Conservation (phyloP, 2,888 invertebrate genomes). For the Anticlea derivata region DNA sequence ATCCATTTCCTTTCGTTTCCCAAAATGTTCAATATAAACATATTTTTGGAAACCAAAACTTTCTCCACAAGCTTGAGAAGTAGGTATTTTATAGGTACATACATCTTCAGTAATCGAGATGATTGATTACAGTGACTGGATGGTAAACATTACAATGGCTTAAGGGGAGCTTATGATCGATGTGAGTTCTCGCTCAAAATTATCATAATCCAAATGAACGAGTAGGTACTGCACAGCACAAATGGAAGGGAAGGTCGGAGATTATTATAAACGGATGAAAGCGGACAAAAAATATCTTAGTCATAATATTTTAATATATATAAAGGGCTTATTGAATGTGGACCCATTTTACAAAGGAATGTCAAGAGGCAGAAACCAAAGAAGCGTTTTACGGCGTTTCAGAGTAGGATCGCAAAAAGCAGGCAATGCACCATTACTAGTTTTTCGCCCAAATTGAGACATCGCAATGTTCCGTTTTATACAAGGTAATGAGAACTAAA, state of each 20-base stretch:
- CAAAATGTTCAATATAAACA: neutral
- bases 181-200: conserved; percentile 25
- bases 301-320: neutral
- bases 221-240: conserved; percentile 16
- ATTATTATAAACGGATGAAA: conserved; percentile 16
- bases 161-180: conserved; percentile 28
- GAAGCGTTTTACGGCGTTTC: too few species aligned
- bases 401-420: too few species aligned
- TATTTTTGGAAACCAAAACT: conserved; percentile 3
- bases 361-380: too few species aligned
- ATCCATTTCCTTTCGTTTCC: too few species aligned
- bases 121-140: conserved; percentile 41
- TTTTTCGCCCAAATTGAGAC: too few species aligned
- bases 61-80: conserved; percentile 3
- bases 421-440: too few species aligned
- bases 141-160: conserved; percentile 34
- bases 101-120: conserved; percentile 33
- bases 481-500: too few species aligned
- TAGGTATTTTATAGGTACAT: conserved; percentile 20
- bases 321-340: too few species aligned
- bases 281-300: conserved; percentile 1
- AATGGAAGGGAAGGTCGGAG: conserved; percentile 12
- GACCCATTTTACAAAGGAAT: too few species aligned
- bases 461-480: too few species aligned
- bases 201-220: conserved; percentile 30